phyloP scores from a whole-genome alignment of 2,113 vertebrate genomes.

The Budorcas taxicolor region DNA sequence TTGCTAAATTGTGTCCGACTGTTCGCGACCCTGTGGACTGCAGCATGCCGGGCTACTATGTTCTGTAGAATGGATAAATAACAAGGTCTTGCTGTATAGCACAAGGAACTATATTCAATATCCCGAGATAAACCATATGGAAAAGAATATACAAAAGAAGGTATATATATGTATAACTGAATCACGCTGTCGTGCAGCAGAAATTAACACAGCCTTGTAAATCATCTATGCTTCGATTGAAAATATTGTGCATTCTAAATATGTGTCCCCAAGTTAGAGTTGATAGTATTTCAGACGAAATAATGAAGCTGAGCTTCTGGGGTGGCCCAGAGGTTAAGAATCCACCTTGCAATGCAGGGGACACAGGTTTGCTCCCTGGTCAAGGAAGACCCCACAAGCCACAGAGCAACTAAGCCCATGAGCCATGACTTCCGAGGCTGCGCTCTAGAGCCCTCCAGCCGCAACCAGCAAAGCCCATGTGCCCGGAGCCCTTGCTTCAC shows the following conservation, averaged over 20 bases:
- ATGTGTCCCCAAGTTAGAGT: not conserved
- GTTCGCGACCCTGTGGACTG: not conserved
- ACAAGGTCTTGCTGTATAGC: not conserved
- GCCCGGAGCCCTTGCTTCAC: not conserved
- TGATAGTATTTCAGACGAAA: not conserved
- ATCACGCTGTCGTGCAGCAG: not conserved
- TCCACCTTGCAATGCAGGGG: not conserved
- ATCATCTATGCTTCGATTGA: not conserved
- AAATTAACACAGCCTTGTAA: not conserved
- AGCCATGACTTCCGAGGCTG: not conserved
- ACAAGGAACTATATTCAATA: not conserved
- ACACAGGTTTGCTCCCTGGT: not conserved
- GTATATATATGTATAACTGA: not conserved
- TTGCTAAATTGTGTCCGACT: not conserved
- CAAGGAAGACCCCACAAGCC: not conserved
- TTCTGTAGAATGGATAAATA: not conserved
- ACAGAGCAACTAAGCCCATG: not conserved
- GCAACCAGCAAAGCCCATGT: fast-evolving
- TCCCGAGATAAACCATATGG: not conserved
- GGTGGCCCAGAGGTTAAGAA: not conserved
- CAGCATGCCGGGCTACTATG: not conserved
- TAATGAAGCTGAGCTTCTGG: not conserved
- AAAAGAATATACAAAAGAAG: not conserved
- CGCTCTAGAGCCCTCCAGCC: not conserved
- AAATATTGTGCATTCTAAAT: not conserved